phyloP scores from a whole-genome alignment of 2,888 invertebrate species.

The Troglohyphantes excavatus region DNA sequence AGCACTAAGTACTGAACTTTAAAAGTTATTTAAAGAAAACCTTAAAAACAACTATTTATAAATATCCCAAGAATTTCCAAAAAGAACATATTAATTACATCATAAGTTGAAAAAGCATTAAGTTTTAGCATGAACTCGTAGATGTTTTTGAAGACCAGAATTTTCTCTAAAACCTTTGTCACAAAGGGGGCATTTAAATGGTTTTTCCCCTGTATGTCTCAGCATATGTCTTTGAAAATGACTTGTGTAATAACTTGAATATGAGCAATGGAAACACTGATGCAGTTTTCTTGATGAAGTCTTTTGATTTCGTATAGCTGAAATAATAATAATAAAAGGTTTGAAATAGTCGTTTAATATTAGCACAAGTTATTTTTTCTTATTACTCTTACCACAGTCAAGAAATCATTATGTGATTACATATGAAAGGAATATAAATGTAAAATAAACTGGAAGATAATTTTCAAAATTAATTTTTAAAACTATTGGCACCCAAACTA shows the following conservation, averaged over 20 bases:
- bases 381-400: too few species aligned
- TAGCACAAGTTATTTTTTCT: too few species aligned
- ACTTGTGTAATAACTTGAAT: background rate
- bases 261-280: background rate
- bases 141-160: background rate
- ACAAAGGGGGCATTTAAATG: slow-evolving; percentile 5
- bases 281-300: background rate
- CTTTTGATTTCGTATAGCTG: background rate
- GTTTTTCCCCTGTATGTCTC: background rate
- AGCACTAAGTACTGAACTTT: too few species aligned
- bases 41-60: too few species aligned
- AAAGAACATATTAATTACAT: too few species aligned
- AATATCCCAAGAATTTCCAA: too few species aligned
- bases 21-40: too few species aligned
- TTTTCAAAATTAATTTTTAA: too few species aligned
- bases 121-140: background rate
- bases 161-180: background rate
- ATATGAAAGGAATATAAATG: too few species aligned
- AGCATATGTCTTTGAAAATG: background rate
- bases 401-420: too few species aligned
- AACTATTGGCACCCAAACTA: too few species aligned
- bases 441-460: too few species aligned
- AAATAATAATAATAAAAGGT: background rate
- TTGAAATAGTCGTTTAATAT: background rate
- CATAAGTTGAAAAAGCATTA: background rate